phyloP scores from a whole-genome alignment of 2,113 vertebrate genomes.

The Nestor notabilis region DNA sequence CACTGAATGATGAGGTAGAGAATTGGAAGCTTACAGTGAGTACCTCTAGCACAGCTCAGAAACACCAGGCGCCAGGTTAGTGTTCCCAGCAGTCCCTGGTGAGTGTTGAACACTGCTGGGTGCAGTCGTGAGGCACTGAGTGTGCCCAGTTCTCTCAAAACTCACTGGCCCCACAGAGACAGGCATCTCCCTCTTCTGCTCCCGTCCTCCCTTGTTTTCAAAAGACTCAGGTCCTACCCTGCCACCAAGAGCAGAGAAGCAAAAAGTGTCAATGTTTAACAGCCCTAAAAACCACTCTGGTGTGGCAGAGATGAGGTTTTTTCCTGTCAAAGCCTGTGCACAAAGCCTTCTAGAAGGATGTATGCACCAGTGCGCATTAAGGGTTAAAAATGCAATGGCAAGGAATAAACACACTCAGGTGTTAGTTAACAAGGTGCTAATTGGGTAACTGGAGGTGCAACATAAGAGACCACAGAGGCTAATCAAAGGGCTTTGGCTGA shows the following conservation, averaged over 20 bases:
- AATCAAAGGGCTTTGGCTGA: background rate
- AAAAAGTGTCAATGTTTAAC: background rate
- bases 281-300: background rate
- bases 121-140: background rate
- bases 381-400: background rate
- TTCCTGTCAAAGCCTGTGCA: background rate
- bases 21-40: background rate
- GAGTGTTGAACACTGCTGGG: background rate
- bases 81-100: background rate
- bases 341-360: background rate
- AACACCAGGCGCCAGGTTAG: accelerated
- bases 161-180: background rate
- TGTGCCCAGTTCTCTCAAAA: background rate
- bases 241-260: background rate
- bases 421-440: constrained; percentile 52
- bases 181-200: background rate
- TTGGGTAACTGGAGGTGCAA: constrained; percentile 35
- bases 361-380: background rate
- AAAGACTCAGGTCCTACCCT: background rate
- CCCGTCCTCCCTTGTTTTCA: background rate
- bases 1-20: background rate
- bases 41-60: background rate
- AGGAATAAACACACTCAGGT: constrained; percentile 33
- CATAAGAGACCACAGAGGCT: constrained; percentile 30
- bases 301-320: background rate